These are phyloP conservation scores for Pheosia gnoma DNA, from an alignment of 2,888 invertebrate species.

Conservation along the genomic window DNA sequence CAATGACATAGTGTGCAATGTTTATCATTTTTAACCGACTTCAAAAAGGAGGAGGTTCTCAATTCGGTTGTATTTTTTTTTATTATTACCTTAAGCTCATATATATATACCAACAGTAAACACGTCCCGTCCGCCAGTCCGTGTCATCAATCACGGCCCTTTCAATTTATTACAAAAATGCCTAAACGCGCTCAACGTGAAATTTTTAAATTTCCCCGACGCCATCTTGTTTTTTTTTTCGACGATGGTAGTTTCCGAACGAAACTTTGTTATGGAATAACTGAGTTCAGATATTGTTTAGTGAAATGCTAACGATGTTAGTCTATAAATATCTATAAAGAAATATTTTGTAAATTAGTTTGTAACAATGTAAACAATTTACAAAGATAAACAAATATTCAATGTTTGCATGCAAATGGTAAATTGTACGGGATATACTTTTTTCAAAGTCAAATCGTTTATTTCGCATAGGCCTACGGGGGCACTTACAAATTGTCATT, in stretches of 20 bases:
- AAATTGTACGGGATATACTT: no score
- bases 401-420: no score
- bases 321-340: not conserved
- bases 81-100: conserved; percentile 43
- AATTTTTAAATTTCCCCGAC: conserved; percentile 25
- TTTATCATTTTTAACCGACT: conserved; percentile 32
- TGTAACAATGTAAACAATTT: not conserved
- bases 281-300: conserved; percentile 6
- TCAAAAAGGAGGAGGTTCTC: no score
- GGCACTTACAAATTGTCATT: no score
- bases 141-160: conserved; percentile 61
- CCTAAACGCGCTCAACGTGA: conserved; percentile 48
- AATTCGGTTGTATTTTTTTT: no score
- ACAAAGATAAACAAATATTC: not conserved
- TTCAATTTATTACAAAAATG: conserved; percentile 66
- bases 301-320: not conserved
- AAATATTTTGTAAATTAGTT: not conserved
- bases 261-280: conserved; percentile 5
- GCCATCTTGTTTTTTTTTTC: conserved; percentile 10
- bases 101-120: conserved; percentile 27
- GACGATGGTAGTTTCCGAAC: conserved; percentile 3
- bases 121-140: conserved; percentile 26
- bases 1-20: conserved; percentile 40
- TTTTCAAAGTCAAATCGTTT: no score
- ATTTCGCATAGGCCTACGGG: no score